These are phyloP conservation scores for Sebastes schlegelii DNA, from an alignment of 2,113 vertebrate genomes.

Conservation along the genomic window DNA sequence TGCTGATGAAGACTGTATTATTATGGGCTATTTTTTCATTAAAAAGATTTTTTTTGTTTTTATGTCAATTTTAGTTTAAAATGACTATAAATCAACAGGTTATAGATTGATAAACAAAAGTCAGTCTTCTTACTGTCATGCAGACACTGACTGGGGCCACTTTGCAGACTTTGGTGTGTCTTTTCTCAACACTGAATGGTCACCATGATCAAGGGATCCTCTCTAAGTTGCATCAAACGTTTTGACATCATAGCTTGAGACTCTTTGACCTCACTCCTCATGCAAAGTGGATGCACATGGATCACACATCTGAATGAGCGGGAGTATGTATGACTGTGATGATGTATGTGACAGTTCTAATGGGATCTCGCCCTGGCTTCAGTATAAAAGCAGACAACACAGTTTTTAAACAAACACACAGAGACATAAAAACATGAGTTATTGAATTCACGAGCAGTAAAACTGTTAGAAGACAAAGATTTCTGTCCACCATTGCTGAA, in stretches of 20 bases:
- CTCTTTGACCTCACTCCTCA: constrained; percentile 24
- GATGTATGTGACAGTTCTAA: constrained; percentile 20
- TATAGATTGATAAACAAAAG: neutral
- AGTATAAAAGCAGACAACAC: constrained; percentile 21
- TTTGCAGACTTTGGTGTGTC: constrained; percentile 26
- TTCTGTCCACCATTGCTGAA: neutral
- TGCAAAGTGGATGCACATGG: constrained; percentile 53
- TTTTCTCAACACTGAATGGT: constrained; percentile 44
- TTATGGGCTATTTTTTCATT: no score
- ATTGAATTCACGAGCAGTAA: constrained; percentile 9
- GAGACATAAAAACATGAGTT: constrained; percentile 14
- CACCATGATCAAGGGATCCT: neutral
- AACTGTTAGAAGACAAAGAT: constrained; percentile 30
- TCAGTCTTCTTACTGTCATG: neutral
- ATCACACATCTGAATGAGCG: constrained; percentile 12
- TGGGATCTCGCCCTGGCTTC: neutral
- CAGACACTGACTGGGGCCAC: neutral
- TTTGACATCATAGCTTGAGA: neutral
- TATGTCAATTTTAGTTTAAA: neutral
- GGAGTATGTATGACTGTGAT: constrained; percentile 17
- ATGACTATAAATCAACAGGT: neutral
- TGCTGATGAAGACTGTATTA: no score
- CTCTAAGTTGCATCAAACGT: neutral
- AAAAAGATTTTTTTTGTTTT: no score
- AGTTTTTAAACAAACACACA: neutral